These are phyloP conservation scores for Bombus pyrosoma DNA, from an alignment of 1,140 invertebrate genomes.

Conservation along the genomic window DNA sequence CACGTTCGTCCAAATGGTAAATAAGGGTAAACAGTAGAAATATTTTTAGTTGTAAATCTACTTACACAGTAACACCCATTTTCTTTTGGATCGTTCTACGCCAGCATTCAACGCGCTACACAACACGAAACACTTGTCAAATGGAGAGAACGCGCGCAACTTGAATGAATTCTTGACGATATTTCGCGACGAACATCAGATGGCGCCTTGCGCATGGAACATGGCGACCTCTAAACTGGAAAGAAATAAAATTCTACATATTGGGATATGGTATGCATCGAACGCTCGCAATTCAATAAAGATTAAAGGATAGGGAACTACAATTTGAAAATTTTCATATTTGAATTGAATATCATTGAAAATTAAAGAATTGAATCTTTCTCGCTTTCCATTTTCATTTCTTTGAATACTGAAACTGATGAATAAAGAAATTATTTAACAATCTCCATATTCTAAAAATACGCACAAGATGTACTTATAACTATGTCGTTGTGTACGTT, in stretches of 20 bases:
- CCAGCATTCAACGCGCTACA: background rate
- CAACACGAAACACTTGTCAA: constrained; percentile 35
- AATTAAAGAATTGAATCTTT: background rate
- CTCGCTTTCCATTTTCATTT: background rate
- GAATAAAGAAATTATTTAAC: background rate
- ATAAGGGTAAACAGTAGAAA: background rate
- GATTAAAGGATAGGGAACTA: background rate
- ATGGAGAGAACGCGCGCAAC: constrained; percentile 12
- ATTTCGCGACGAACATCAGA: background rate
- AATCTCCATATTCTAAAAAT: background rate
- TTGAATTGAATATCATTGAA: background rate
- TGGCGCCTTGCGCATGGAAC: background rate
- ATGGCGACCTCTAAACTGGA: background rate
- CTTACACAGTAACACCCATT: constrained; percentile 73
- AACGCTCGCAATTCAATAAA: no score
- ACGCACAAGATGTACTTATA: background rate
- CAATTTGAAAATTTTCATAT: background rate
- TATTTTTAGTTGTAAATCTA: constrained; percentile 10
- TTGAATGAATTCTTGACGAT: background rate
- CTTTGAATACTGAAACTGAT: background rate
- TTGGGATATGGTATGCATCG: background rate
- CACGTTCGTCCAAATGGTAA: background rate
- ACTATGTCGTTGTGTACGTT: background rate
- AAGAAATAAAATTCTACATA: background rate
- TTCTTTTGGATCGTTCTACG: background rate